Percentiles rank a stretch among this genome's conserved stretches.
These are phyloP conservation scores for Acholoe squamosa DNA, from an alignment of 2,888 invertebrate species.

Conservation along the genomic window DNA sequence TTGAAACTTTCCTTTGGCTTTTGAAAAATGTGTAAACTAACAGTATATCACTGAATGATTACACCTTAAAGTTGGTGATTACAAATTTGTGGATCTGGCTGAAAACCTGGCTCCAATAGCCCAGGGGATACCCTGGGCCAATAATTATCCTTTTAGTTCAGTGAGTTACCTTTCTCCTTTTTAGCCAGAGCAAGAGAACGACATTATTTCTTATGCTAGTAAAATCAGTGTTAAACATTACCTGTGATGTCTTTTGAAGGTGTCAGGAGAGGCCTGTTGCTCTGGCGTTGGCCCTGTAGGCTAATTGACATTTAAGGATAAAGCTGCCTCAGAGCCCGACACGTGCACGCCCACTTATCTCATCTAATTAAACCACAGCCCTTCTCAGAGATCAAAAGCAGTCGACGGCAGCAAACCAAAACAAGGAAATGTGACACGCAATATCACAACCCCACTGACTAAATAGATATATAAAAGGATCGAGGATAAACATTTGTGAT, in stretches of 20 bases:
- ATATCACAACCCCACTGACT: not conserved
- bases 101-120: too few relatives aligned
- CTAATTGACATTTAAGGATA: slow-evolving; percentile 49
- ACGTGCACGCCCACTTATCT: slow-evolving; percentile 38
- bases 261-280: not conserved
- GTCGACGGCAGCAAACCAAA: slow-evolving; percentile 8
- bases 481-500: too few relatives aligned
- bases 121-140: too few relatives aligned
- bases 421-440: slow-evolving; percentile 34
- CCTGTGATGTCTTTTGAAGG: not conserved
- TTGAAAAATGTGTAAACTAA: too few relatives aligned
- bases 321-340: not conserved
- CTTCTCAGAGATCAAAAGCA: not conserved
- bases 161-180: too few relatives aligned
- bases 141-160: too few relatives aligned
- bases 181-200: not conserved
- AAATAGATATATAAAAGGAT: too few relatives aligned
- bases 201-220: not conserved
- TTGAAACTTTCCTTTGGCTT: too few relatives aligned
- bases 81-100: too few relatives aligned
- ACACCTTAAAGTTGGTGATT: too few relatives aligned
- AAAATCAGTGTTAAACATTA: not conserved
- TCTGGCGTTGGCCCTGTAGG: not conserved
- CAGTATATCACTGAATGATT: too few relatives aligned
- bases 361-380: slow-evolving; percentile 20